phyloP scores from a whole-genome alignment of 2,797 vertebrate genomes.

The Molossus molossus region DNA sequence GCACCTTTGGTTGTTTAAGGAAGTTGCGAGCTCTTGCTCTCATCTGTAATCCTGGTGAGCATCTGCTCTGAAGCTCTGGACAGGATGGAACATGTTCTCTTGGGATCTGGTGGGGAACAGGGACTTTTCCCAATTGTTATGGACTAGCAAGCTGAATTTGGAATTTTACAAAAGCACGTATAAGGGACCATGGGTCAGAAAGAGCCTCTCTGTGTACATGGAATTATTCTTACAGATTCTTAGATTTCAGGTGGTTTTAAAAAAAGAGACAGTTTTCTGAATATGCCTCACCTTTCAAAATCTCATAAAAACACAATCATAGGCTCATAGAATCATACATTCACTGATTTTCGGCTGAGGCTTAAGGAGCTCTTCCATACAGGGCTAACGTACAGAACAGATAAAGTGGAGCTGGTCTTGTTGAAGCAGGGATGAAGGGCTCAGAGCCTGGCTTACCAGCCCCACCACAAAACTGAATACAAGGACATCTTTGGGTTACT shows the following conservation, averaged over 20 bases:
- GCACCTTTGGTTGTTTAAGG: not conserved
- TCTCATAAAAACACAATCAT: not conserved
- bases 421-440: not conserved
- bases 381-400: not conserved
- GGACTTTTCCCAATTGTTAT: not conserved
- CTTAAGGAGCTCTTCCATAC: not conserved
- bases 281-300: conserved; percentile 34
- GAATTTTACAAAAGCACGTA: not conserved
- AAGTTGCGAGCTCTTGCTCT: not conserved
- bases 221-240: not conserved
- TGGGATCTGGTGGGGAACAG: conserved; percentile 1
- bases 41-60: not conserved
- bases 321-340: not conserved
- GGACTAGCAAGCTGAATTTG: not conserved
- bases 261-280: conserved; percentile 27
- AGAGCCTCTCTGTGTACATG: not conserved
- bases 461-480: not conserved
- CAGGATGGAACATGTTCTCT: not conserved
- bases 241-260: conserved; percentile 49
- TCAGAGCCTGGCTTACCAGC: not conserved
- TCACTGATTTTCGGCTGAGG: not conserved
- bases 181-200: not conserved
- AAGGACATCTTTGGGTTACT: not conserved
- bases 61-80: conserved; percentile 23
- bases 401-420: not conserved